phyloP scores from a whole-genome alignment of 2,888 invertebrate genomes.

The Zonitis immaculata region DNA sequence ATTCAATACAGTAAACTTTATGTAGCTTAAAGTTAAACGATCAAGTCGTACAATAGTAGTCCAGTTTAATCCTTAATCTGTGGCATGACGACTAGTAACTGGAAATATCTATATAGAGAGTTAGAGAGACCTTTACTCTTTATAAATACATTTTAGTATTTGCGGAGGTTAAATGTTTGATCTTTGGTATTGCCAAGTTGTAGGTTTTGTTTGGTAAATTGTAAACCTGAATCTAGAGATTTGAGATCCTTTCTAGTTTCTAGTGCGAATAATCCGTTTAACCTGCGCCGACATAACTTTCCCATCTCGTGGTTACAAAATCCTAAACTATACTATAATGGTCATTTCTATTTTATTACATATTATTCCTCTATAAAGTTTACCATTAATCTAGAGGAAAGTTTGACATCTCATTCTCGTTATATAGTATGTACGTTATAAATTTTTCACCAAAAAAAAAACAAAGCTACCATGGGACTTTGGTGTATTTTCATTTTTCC shows the following conservation, averaged over 20 bases:
- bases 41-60: constrained; percentile 31
- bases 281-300: constrained; percentile 49
- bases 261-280: constrained; percentile 45
- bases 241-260: constrained; percentile 23
- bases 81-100: constrained; percentile 25
- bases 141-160: too few species aligned
- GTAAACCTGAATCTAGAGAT: constrained; percentile 28
- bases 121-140: constrained; percentile 31
- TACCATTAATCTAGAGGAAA: too few species aligned
- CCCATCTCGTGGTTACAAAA: constrained; percentile 44
- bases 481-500: too few species aligned
- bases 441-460: too few species aligned
- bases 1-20: constrained; percentile 37
- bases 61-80: constrained; percentile 39
- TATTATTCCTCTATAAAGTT: too few species aligned
- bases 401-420: too few species aligned
- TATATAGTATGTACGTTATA: too few species aligned
- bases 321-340: too few species aligned
- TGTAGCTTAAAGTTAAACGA: constrained; percentile 39
- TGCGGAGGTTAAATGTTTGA: too few species aligned
- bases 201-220: constrained; percentile 12
- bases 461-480: too few species aligned
- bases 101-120: too few species aligned
- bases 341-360: too few species aligned
- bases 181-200: constrained; percentile 23